A percentile compares a stretch with the other conserved stretches of the same genome.
Evolutionary conservation across 2,888 invertebrate genomes (phyloP).

Genomic region (Oscheius sp.): DNA sequence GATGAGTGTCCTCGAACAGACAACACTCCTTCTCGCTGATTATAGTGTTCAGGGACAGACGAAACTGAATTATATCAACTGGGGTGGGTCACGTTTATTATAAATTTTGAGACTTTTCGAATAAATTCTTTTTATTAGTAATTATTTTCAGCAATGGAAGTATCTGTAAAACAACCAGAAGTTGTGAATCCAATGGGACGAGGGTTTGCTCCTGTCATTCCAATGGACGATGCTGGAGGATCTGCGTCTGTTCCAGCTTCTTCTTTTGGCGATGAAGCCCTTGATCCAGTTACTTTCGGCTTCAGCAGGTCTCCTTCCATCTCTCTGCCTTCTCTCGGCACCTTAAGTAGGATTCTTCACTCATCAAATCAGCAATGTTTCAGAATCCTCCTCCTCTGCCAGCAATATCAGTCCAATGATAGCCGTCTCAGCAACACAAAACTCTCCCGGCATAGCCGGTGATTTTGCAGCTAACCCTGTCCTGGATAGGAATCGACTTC

Average conservation of each 20-base stretch:
- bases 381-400: conserved; percentile 15
- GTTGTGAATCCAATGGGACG: not conserved
- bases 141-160: conserved; percentile 49
- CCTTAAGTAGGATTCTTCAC: conserved; percentile 34
- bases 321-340: conserved; percentile 45
- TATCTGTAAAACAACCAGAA: conserved; percentile 42
- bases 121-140: too few relatives aligned
- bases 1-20: conserved; percentile 60
- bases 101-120: too few relatives aligned
- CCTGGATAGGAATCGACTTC: conserved; percentile 47
- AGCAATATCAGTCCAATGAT: conserved; percentile 1
- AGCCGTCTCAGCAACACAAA: conserved; percentile 5
- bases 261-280: not conserved
- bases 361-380: not conserved
- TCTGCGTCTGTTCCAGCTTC: conserved; percentile 15
- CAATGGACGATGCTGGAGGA: conserved; percentile 17
- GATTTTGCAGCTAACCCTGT: conserved; percentile 19
- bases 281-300: conserved; percentile 4
- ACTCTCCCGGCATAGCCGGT: conserved; percentile 6
- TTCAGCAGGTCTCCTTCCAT: conserved; percentile 46
- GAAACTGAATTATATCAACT: conserved; percentile 42
- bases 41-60: conserved; percentile 41
- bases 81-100: conserved; percentile 36
- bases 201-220: not conserved
- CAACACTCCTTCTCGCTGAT: conserved; percentile 51